Percentiles rank a stretch among this genome's conserved stretches.
Evolutionary conservation across 2,888 invertebrate species (phyloP).

Genomic region (Sussaba pulchella): DNA sequence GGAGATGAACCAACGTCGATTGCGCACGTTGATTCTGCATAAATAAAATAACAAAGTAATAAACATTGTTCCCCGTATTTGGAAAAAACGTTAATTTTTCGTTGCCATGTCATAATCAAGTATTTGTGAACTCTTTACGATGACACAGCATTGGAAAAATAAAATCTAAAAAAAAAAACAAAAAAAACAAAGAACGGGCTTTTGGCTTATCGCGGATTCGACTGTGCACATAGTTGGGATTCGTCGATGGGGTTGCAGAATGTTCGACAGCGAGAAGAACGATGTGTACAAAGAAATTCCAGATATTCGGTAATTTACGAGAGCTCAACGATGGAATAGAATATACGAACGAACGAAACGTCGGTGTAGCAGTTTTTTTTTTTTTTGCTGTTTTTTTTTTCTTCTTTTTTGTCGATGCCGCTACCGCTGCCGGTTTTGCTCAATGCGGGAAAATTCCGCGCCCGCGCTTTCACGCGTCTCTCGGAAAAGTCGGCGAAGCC

Average conservation of each 20-base stretch:
- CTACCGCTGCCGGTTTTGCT: slow-evolving; percentile 15
- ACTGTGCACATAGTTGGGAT: slow-evolving; percentile 21
- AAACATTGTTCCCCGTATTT: no score
- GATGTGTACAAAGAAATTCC: slow-evolving; percentile 68
- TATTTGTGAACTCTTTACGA: no score
- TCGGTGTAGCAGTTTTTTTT: slow-evolving; percentile 26
- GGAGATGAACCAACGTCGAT: no score
- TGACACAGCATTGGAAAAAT: no score
- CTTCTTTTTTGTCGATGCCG: slow-evolving; percentile 50
- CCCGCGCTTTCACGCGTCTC: slow-evolving; percentile 18
- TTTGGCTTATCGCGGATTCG: slow-evolving; percentile 18
- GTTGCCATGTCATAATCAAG: no score
- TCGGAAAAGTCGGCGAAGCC: slow-evolving; percentile 30
- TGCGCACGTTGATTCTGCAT: no score
- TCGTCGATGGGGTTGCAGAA: slow-evolving; percentile 4
- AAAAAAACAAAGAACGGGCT: neutral
- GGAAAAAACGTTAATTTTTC: no score
- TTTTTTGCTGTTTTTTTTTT: slow-evolving; percentile 35
- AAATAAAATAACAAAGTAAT: no score
- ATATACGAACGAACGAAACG: slow-evolving; percentile 13
- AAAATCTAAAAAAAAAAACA: no score
- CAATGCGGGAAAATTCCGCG: slow-evolving; percentile 45
- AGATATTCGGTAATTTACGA: slow-evolving; percentile 73
- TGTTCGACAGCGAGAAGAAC: slow-evolving; percentile 19
- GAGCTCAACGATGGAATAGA: slow-evolving; percentile 25